Evolutionary conservation across 2,113 vertebrate species (phyloP).

Genomic region (Psophia crepitans): DNA sequence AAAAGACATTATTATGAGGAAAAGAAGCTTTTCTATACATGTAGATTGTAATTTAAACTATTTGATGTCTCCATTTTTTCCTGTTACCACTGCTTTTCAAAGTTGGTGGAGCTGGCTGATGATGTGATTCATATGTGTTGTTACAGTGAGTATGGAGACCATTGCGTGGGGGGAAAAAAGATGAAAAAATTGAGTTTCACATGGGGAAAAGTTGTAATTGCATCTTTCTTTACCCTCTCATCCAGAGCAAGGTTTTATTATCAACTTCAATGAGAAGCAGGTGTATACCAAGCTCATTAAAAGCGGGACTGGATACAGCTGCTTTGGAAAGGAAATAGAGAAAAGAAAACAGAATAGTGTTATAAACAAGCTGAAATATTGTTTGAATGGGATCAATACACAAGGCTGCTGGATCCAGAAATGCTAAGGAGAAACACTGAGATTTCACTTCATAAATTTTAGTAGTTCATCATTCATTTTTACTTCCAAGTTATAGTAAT

Average conservation of each 20-base stretch:
- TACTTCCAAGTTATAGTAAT: background rate
- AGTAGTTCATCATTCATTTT: background rate
- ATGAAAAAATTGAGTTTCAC: background rate
- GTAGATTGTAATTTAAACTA: background rate
- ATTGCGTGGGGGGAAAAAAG: rapidly evolving
- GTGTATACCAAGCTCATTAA: background rate
- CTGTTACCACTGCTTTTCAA: background rate
- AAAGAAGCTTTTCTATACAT: background rate
- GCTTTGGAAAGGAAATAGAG: background rate
- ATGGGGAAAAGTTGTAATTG: background rate
- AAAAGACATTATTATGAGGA: background rate
- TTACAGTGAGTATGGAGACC: background rate
- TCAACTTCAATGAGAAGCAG: background rate
- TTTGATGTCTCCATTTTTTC: background rate
- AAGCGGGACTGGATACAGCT: background rate
- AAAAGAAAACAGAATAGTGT: background rate
- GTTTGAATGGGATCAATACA: background rate
- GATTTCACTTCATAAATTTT: background rate
- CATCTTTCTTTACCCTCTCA: background rate
- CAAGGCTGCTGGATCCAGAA: background rate
- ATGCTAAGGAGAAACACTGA: background rate
- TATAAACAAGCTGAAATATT: background rate
- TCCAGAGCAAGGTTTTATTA: background rate
- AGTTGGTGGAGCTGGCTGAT: background rate
- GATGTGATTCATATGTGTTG: background rate